Conservation (phyloP, 2,113 vertebrate genomes). For the Pygathrix nemaeus region DNA sequence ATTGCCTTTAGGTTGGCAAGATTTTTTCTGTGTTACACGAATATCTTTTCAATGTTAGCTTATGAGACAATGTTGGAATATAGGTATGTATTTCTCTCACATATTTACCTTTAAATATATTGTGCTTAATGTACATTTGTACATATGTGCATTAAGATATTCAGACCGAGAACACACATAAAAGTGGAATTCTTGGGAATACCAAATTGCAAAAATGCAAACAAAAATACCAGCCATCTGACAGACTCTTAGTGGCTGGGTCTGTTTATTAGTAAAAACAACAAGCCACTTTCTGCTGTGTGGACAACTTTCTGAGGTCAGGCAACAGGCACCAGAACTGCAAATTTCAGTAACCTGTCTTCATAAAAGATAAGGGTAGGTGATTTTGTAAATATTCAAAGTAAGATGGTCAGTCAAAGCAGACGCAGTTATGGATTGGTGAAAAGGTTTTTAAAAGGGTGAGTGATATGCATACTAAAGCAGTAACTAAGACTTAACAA, state of each 20-base stretch:
- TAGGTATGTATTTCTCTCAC: neutral
- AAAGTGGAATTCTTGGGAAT: neutral
- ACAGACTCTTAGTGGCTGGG: neutral
- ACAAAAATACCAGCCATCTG: neutral
- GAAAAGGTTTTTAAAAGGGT: neutral
- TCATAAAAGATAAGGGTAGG: neutral
- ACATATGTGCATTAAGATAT: too few species aligned
- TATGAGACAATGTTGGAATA: rapidly evolving
- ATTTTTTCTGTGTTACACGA: neutral
- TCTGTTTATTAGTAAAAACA: neutral
- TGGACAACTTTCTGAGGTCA: neutral
- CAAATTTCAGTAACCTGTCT: neutral
- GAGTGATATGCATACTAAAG: neutral
- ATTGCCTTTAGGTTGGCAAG: neutral
- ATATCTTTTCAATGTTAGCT: neutral
- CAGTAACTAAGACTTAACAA: neutral
- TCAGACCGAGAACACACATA: neutral
- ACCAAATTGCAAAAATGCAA: neutral
- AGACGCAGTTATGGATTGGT: neutral
- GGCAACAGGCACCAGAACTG: neutral
- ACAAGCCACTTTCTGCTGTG: neutral
- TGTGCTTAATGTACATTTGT: neutral
- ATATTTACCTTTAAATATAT: neutral
- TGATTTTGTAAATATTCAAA: neutral
- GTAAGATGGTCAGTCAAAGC: neutral